phyloP scores from a whole-genome alignment of 2,113 vertebrate species.

The Grallaria varia region DNA sequence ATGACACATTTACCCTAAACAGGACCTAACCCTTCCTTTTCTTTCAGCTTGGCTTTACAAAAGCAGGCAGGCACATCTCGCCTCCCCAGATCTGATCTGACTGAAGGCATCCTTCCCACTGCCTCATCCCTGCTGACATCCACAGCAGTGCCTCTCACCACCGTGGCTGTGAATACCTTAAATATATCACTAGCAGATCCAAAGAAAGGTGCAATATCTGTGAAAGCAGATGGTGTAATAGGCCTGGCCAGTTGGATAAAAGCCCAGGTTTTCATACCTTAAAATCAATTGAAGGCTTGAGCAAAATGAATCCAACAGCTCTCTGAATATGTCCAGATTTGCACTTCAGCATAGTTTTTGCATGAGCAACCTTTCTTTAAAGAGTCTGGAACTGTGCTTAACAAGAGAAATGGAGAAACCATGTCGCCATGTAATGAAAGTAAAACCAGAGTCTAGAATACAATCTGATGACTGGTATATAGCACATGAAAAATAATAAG shows the following conservation, averaged over 20 bases:
- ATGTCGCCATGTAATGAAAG: constrained; percentile 18
- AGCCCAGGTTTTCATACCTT: constrained; percentile 61
- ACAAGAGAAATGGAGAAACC: constrained; percentile 46
- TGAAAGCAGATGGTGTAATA: constrained; percentile 55
- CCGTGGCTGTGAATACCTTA: background rate
- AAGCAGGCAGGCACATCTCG: background rate
- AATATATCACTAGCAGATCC: constrained; percentile 18
- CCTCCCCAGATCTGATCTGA: background rate
- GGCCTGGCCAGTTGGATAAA: constrained; percentile 49
- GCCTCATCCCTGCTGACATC: background rate
- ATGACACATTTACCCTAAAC: background rate
- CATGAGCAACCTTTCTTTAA: constrained; percentile 36
- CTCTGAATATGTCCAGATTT: constrained; percentile 26
- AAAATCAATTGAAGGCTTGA: constrained; percentile 30
- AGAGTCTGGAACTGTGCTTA: constrained; percentile 31
- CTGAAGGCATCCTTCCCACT: background rate
- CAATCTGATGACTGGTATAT: background rate
- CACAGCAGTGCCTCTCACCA: background rate
- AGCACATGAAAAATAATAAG: background rate
- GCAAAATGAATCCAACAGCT: constrained; percentile 54
- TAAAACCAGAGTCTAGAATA: background rate
- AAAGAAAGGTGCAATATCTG: constrained; percentile 46
- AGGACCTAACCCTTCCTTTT: background rate
- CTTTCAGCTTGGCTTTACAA: background rate
- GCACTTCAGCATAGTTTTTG: constrained; percentile 49